Conservation (phyloP, 2,113 vertebrate genomes). For the Callipepla californica region DNA sequence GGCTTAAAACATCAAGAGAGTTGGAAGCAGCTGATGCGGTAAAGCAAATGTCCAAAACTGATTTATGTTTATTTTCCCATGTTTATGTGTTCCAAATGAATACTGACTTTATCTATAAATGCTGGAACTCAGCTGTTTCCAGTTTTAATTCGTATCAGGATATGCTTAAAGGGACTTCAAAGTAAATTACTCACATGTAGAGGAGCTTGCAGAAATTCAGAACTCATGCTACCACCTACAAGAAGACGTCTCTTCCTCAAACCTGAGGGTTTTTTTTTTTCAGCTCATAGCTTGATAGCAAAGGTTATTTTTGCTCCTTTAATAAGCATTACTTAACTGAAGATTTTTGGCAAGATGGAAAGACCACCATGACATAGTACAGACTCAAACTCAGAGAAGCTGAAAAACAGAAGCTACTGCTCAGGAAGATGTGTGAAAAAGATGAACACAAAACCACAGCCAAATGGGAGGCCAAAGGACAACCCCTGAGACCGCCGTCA, state of each 20-base stretch:
- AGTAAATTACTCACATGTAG: background rate
- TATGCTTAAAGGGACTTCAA: slow-evolving; percentile 18
- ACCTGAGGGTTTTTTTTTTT: background rate
- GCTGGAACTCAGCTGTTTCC: background rate
- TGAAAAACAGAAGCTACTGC: background rate
- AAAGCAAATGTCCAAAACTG: background rate
- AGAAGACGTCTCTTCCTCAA: background rate
- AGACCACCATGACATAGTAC: background rate
- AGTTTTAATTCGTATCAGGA: background rate
- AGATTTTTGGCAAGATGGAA: background rate
- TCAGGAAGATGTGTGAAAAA: background rate
- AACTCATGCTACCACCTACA: background rate
- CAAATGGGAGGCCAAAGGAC: background rate
- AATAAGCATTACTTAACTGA: background rate
- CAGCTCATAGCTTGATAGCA: background rate
- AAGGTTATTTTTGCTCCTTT: background rate
- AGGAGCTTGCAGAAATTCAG: background rate
- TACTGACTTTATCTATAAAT: slow-evolving; percentile 17
- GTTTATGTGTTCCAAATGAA: background rate
- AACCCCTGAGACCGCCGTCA: background rate
- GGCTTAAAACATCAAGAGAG: background rate
- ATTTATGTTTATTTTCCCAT: background rate
- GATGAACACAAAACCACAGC: background rate
- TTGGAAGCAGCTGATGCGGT: background rate
- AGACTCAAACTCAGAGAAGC: background rate